Evolutionary conservation across 2,113 vertebrate species (phyloP).

Genomic region (Actenoides hombroni): DNA sequence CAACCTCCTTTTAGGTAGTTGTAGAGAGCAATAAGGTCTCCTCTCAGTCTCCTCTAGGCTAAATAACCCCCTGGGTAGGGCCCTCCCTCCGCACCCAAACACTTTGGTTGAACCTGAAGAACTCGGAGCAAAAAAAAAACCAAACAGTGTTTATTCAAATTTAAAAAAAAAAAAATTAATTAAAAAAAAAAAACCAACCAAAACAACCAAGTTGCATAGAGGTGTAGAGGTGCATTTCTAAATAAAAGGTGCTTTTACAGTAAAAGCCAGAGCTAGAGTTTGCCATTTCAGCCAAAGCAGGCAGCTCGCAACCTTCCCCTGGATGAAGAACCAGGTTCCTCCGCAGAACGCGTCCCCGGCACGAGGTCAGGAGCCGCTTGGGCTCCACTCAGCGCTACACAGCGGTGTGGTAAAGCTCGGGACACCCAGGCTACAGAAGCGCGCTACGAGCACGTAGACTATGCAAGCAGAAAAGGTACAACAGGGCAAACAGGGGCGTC

Average conservation of each 20-base stretch:
- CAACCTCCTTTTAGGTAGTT: too few relatives aligned
- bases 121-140: not conserved
- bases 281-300: not conserved
- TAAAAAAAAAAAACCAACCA: not conserved
- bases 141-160: conserved; percentile 4
- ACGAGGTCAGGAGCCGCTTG: not conserved
- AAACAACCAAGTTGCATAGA: not conserved
- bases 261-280: conserved; percentile 26
- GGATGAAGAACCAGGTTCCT: not conserved
- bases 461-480: not conserved
- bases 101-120: not conserved
- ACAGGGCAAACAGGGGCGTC: not conserved
- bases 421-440: not conserved
- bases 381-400: not conserved
- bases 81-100: not conserved
- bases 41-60: too few relatives aligned
- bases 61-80: not conserved
- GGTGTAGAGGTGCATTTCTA: not conserved
- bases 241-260: conserved; percentile 38
- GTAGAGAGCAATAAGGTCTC: too few relatives aligned
- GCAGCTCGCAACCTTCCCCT: not conserved
- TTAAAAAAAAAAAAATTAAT: not conserved
- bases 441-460: not conserved
- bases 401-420: not conserved
- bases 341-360: not conserved